These are phyloP conservation scores for Drosophila kokeensis DNA, from an alignment of 2,888 invertebrate genomes.

Conservation along the genomic window DNA sequence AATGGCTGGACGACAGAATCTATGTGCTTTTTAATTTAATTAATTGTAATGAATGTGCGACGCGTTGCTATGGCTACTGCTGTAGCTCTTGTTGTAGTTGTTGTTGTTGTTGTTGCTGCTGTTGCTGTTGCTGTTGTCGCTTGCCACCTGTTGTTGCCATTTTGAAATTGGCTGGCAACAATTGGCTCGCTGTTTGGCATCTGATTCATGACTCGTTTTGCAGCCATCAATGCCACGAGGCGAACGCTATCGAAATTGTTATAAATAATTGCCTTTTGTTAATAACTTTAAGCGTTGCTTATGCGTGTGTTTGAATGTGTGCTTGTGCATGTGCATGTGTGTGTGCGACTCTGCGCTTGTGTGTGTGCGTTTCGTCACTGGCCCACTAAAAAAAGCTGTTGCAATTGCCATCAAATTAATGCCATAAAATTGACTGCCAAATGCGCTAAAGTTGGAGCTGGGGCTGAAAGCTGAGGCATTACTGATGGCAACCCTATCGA, in stretches of 20 bases:
- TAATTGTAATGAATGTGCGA: constrained; percentile 67
- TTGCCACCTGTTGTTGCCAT: constrained; percentile 37
- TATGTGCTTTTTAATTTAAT: constrained; percentile 70
- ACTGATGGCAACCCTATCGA: constrained; percentile 11
- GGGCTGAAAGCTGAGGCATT: neutral
- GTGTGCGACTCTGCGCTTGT: constrained; percentile 11
- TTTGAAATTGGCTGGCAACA: constrained; percentile 51
- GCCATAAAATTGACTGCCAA: constrained; percentile 41
- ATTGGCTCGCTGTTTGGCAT: constrained; percentile 45
- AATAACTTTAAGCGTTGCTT: constrained; percentile 67
- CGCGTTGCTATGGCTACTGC: constrained; percentile 2
- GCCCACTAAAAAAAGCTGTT: constrained; percentile 47
- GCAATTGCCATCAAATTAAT: constrained; percentile 35
- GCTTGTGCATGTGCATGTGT: constrained; percentile 17
- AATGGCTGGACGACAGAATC: constrained; percentile 58
- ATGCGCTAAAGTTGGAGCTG: constrained; percentile 16
- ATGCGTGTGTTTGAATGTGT: constrained; percentile 3
- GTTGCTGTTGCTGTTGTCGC: constrained; percentile 4
- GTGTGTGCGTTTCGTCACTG: constrained; percentile 52
- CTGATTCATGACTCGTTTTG: constrained; percentile 65
- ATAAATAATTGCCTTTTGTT: constrained; percentile 75
- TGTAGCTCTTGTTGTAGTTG: neutral
- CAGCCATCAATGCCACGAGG: constrained; percentile 64
- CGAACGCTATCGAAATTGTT: constrained; percentile 69
- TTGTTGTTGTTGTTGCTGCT: neutral